phyloP scores from a whole-genome alignment of 2,888 invertebrate genomes.

The Agrypnus murinus region DNA sequence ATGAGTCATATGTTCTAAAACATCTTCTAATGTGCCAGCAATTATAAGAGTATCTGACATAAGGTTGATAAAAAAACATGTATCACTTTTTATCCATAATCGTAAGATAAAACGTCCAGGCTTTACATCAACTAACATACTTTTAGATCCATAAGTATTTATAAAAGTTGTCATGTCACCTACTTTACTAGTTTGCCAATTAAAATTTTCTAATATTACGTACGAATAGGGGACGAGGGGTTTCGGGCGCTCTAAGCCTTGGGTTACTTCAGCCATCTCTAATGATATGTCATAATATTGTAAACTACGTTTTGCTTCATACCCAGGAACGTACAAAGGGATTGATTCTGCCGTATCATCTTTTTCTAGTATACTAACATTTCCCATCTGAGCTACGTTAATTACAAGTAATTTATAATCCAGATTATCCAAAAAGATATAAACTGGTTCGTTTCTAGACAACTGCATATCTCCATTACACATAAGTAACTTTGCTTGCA shows the following conservation, averaged over 20 bases:
- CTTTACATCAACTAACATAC: conserved; percentile 59
- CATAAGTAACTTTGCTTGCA: conserved; percentile 51
- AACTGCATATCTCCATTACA: conserved; percentile 53
- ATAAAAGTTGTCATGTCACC: conserved; percentile 57
- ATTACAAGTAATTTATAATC: conserved; percentile 63
- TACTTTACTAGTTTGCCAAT: conserved; percentile 60
- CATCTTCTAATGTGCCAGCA: conserved; percentile 61
- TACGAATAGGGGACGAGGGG: conserved; percentile 49
- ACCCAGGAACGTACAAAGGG: no score
- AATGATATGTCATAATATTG: no score
- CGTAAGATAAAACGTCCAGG: conserved; percentile 55
- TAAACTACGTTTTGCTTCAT: background rate
- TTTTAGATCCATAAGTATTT: conserved; percentile 61
- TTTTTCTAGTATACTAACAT: conserved; percentile 44
- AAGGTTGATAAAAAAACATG: conserved; percentile 60
- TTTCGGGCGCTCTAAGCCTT: conserved; percentile 6
- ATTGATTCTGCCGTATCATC: no score
- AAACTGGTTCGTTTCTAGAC: conserved; percentile 64
- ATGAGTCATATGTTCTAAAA: conserved; percentile 59
- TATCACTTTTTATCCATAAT: conserved; percentile 63
- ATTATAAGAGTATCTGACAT: conserved; percentile 60
- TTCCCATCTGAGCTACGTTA: conserved; percentile 61
- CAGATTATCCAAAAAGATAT: conserved; percentile 64
- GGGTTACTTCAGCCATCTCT: background rate
- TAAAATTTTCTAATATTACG: conserved; percentile 62